Base-by-base conservation (phyloP, 64 coral and sea anemone genomes). In the Exaiptasia diaphana region DNA sequence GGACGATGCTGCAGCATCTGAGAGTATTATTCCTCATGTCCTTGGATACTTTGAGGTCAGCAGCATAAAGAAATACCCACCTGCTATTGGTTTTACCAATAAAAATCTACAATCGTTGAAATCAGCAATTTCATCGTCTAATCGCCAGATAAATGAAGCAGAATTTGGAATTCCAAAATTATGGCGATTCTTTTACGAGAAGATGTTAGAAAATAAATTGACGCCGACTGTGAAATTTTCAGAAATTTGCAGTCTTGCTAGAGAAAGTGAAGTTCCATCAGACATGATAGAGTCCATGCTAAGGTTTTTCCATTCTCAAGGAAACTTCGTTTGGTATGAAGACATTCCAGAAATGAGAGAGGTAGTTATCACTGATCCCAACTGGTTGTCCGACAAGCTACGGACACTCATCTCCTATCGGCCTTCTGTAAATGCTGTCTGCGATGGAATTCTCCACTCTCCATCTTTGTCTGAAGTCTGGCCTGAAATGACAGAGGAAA, bases 241-340 rank as follows among this genome's bases (percentile, higher is more conserved):
- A 38, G 59, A 73, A 4, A 28, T 75, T 22, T 58, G 90, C 4
- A 70, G 87, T 73, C 85, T 81, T n/a, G 76, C 76, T 11, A 38
- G 81, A 40, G 90, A 82, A 38, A 74, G 75, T 45, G 75, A 75
- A 9, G 80, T 87, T 29, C 74, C 80, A 65, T 69, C 65, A 3
- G 77, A 93, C 13, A 68, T 73, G 0, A 82, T 82, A 30, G 67
- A 76, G 29, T 76, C 90, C 17, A 86, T 93, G 67, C 86, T 93
- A 71, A 75, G 73, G 21, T 93, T 87, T 35, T 93, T 93, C 52
- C 90, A 93, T 49, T 82, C 78, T 5, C 90, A 93, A 63, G 90
- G 90, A 35, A 77, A 87, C 30, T 87, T 87, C 20, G 38, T 93
- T 22, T 93, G 90, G 90, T 93, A 82, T 58, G 85, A 85, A 57